These are phyloP conservation scores for Hirtodrosophila trivittata DNA, from an alignment of 2,888 invertebrate species.

Conservation along the genomic window DNA sequence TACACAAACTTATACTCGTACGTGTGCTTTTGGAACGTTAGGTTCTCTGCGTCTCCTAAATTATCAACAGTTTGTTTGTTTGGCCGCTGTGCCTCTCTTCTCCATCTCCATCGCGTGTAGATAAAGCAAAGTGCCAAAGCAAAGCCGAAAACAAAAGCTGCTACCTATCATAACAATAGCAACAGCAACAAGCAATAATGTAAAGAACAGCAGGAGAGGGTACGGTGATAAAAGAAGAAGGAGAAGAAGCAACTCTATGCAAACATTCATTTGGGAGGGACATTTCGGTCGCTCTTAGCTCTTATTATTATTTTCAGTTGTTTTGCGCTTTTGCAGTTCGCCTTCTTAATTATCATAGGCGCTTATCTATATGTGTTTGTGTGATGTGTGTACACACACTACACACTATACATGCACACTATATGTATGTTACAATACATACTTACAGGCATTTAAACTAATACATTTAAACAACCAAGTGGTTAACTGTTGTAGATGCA, in stretches of 20 bases:
- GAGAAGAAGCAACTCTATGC: not conserved
- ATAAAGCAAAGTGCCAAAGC: constrained; percentile 52
- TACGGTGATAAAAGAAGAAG: not conserved
- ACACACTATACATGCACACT: not conserved
- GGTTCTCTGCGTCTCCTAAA: constrained; percentile 59
- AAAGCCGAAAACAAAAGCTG: constrained; percentile 41
- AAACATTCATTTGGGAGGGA: constrained; percentile 17
- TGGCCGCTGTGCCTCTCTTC: constrained; percentile 47
- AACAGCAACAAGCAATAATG: constrained; percentile 38
- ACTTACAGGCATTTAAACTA: not conserved
- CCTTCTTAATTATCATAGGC: constrained; percentile 12
- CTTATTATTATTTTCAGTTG: constrained; percentile 4
- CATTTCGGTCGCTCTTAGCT: constrained; percentile 2
- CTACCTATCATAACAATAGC: constrained; percentile 46
- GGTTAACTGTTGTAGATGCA: constrained; percentile 24
- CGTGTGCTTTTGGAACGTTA: constrained; percentile 41
- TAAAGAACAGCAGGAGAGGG: constrained; percentile 24
- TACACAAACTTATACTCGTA: not conserved
- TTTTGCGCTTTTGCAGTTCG: constrained; percentile 13
- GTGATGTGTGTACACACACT: not conserved
- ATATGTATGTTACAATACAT: no score
- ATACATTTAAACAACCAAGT: constrained; percentile 1
- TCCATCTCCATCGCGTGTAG: constrained; percentile 30
- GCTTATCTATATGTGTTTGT: not conserved
- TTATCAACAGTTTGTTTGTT: constrained; percentile 72